Evolutionary conservation across 2,888 invertebrate genomes (phyloP).

Genomic region (Eremobia ochroleuca): DNA sequence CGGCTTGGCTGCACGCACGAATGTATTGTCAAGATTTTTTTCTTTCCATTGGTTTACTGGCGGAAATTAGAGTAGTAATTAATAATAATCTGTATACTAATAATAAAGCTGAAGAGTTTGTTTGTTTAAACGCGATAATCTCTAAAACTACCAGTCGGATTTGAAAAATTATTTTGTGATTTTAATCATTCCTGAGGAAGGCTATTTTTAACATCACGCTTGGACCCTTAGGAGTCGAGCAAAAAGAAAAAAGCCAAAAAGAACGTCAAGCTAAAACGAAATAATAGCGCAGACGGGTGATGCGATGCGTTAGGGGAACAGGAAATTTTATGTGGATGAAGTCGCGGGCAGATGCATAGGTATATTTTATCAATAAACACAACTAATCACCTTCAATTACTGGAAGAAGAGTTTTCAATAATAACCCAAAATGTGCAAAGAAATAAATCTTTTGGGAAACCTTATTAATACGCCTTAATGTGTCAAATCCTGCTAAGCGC

Average conservation of each 20-base stretch:
- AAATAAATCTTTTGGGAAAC: slow-evolving; percentile 23
- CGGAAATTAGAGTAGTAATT: not conserved
- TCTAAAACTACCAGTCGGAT: not conserved
- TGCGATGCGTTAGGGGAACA: not conserved
- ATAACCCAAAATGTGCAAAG: not conserved
- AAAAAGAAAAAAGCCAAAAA: not conserved
- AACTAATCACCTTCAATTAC: not conserved
- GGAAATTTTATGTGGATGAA: not conserved
- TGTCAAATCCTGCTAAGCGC: slow-evolving; percentile 31
- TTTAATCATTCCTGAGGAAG: not conserved
- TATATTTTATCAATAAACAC: not conserved
- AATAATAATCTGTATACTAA: not conserved
- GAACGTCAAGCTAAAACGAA: not conserved
- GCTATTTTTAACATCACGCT: not conserved
- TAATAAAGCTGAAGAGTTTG: too few species aligned
- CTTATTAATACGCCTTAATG: slow-evolving; percentile 5
- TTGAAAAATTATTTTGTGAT: not conserved
- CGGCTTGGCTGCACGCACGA: slow-evolving; percentile 29
- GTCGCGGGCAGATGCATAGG: not conserved
- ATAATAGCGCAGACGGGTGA: not conserved
- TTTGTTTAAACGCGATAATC: not conserved
- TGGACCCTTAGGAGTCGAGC: not conserved
- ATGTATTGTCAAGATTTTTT: slow-evolving; percentile 15
- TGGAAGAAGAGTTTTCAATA: not conserved
- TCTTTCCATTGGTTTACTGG: not conserved